phyloP scores from a whole-genome alignment of 1,140 invertebrate species.

The Doryteuthis pealeii region DNA sequence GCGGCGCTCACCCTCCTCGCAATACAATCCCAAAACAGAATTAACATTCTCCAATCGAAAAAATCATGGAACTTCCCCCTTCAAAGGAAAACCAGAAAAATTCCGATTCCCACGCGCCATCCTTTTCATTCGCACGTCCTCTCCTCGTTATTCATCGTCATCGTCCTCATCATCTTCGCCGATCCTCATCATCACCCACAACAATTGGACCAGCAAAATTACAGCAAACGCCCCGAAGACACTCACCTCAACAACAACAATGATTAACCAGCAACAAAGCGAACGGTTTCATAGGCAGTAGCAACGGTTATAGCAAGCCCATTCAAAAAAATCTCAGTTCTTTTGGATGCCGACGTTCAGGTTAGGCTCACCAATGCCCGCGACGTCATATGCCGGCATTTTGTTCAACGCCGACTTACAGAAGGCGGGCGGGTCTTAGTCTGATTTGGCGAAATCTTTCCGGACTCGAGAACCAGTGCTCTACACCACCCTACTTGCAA shows the following conservation, averaged over 20 bases:
- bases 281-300: background rate
- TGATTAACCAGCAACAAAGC: background rate
- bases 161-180: too few relatives aligned
- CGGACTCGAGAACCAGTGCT: background rate
- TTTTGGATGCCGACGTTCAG: background rate
- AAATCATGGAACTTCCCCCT: constrained; percentile 33
- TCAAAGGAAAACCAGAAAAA: background rate
- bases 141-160: too few relatives aligned
- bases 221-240: too few relatives aligned
- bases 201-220: too few relatives aligned
- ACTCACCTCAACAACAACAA: background rate
- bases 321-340: background rate
- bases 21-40: constrained; percentile 27
- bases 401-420: background rate
- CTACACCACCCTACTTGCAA: constrained; percentile 30
- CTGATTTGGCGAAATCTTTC: background rate
- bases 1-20: background rate
- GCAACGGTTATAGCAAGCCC: background rate
- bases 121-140: too few relatives aligned
- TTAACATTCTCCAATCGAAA: constrained; percentile 51
- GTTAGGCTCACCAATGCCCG: background rate
- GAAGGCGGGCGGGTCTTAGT: background rate
- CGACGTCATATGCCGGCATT: background rate
- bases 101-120: too few relatives aligned
- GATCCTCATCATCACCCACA: too few relatives aligned